Conservation (phyloP, 1,140 invertebrate genomes). For the Ridgeia piscesae region DNA sequence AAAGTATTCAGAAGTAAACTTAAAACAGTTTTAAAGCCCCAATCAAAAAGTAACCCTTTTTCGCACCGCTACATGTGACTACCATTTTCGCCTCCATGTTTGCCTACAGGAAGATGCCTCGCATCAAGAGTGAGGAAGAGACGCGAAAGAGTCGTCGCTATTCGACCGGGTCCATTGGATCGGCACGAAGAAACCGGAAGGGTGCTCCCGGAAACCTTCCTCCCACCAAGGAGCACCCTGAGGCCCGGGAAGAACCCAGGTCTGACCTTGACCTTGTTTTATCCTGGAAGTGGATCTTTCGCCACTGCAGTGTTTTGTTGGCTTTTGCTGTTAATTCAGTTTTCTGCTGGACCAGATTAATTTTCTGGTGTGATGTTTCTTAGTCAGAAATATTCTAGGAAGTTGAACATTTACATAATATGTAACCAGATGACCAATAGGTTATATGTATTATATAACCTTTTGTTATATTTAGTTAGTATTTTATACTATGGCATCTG, state of each 20-base stretch:
- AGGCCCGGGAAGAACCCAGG: neutral
- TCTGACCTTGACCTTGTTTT: neutral
- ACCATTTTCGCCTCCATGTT: neutral
- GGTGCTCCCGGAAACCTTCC: neutral
- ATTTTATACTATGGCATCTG: too few relatives aligned
- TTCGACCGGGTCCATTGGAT: neutral
- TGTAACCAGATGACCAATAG: too few relatives aligned
- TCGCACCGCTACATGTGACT: neutral
- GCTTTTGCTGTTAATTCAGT: too few relatives aligned
- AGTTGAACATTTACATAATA: too few relatives aligned
- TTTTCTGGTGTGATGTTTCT: neutral
- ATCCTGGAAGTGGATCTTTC: neutral
- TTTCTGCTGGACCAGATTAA: neutral
- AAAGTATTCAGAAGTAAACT: too few relatives aligned
- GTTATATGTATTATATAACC: too few relatives aligned
- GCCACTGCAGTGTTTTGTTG: neutral
- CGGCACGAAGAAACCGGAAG: neutral
- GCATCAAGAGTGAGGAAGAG: conserved; percentile 61
- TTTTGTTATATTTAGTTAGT: too few relatives aligned
- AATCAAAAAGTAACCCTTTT: too few relatives aligned
- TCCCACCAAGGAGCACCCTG: neutral
- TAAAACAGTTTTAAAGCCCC: too few relatives aligned
- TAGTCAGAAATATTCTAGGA: neutral
- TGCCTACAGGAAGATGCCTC: conserved; percentile 69
- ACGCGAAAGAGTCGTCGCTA: conserved; percentile 69